phyloP scores from a whole-genome alignment of 2,888 invertebrate species.

The Apoda limacodes region DNA sequence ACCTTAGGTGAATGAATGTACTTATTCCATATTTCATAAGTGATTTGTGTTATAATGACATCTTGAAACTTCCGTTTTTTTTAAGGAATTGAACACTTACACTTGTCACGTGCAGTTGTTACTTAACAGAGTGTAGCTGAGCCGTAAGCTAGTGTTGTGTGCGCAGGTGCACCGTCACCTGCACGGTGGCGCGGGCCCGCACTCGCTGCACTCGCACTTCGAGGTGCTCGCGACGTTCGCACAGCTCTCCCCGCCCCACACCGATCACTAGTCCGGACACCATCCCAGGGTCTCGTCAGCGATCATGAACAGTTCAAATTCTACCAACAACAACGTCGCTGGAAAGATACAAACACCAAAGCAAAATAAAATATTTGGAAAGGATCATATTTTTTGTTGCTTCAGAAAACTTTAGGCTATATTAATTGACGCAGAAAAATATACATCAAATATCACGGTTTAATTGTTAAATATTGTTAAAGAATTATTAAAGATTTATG shows the following conservation, averaged over 20 bases:
- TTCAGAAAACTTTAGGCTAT: too few relatives aligned
- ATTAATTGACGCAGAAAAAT: too few relatives aligned
- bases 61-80: not conserved
- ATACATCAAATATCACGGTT: too few relatives aligned
- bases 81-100: not conserved
- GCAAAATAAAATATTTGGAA: too few relatives aligned
- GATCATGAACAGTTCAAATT: too few relatives aligned
- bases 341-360: too few relatives aligned
- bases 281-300: too few relatives aligned
- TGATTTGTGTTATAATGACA: too few relatives aligned
- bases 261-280: conserved; percentile 44
- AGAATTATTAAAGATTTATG: too few relatives aligned
- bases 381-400: too few relatives aligned
- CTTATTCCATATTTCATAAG: not conserved
- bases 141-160: conserved; percentile 6
- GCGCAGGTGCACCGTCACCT: conserved; percentile 36
- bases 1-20: not conserved
- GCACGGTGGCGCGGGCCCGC: conserved; percentile 38
- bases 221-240: conserved; percentile 75
- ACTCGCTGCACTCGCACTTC: conserved; percentile 81
- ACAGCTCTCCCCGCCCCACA: conserved; percentile 5
- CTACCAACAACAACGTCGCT: too few relatives aligned
- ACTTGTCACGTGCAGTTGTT: not conserved
- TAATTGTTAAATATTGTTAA: too few relatives aligned
- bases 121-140: not conserved